Evolutionary conservation across 2,113 vertebrate genomes (phyloP), one percentile per base, ranked within the genome.

Genomic region (Lophius piscatorius): DNA sequence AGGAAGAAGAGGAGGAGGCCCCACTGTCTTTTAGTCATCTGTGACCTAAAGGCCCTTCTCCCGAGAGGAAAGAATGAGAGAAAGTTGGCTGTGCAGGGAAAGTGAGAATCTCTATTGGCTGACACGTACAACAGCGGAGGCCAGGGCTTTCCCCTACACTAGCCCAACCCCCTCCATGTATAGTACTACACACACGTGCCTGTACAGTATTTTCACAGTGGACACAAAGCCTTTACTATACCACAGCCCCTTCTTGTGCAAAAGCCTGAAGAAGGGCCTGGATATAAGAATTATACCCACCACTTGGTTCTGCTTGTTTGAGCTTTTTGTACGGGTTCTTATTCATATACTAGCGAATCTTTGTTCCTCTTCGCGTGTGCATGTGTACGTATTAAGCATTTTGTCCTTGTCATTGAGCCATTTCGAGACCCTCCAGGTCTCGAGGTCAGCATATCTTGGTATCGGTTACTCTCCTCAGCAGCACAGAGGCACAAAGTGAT

Each of bases 221-320:
- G 68, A 72, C 78, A 89, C 75, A 89, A 85, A 85, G 82, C 65
- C 72, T 56, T 64, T 46, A 57, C 74, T 84, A 56, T 78, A 59
- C 47, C 42, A 41, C 76, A 63, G 59, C 72, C 72, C 73, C 72
- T 73, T 46, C 42, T 56, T 61, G 60, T 68, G 69, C 70, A 82
- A 57, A 78, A 34, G 58, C 76, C 71, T 54, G 31, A 17, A 69
- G 74, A 54, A 22, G 52, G 58, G 54, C 5, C 35, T 59, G 54
- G 55, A 73, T 59, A 64, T 50, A 63, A 75, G 70, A 70, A 67
- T 78, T 42, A 9, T 68, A 34, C 50, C 29, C 29, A 31, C 29
- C 11, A 9, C 29, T 31, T 31, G 2, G 29, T 8, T 31, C 9
- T 10, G 29, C 29, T 31, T 31, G 29, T 31, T 31, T 31, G 4